Base-by-base conservation (phyloP, 2,888 invertebrate species). In the Bembecia ichneumoniformis region DNA sequence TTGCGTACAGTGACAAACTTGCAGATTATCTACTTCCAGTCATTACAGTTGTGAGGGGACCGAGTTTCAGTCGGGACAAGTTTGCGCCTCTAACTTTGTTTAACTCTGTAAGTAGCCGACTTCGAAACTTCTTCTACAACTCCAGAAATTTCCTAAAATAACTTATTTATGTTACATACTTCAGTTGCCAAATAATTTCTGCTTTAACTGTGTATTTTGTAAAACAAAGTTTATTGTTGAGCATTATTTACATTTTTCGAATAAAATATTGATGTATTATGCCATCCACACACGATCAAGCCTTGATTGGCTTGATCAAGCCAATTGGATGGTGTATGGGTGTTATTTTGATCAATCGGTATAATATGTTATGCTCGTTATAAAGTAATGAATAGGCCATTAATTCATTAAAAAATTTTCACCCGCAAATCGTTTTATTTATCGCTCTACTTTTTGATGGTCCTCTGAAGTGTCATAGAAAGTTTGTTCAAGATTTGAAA, bases 1-100 rank as follows among this genome's bases (percentile, higher is more conserved):
- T 77, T 63, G 65, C 60, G 64, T 58, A 60, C 62, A 69, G 66
- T 68, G 69, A 71, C 75, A 76, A 80, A 78, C 73, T 79, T 74
- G 65, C 58, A 76, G 78, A 78, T 80, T 77, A 78, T 78, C 75
- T 75, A 62, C 73, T 75, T 68, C 62, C 62, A 74, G 63, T 71
- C 68, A 77, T 79, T 77, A 77, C 71, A 75, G 71, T 75, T 77
- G 68, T 62, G 69, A 73, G 74, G 73, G 62, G 72, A 66, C 64
- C 58, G 64, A 76, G 70, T 74, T 77, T 55, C 59, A 69, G 62
- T 58, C 66, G 55, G 62, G 63, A 56, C 61, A 71, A 77, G 71
- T 77, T 74, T 52, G 52, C 61, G 75, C 68, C 54, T 58, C 53
- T 2, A 77, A 78, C 74, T 81, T 74, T 58, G 63, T 62, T 60